Base-by-base conservation (phyloP, 2,113 vertebrate genomes). In the Centropristis striata region DNA sequence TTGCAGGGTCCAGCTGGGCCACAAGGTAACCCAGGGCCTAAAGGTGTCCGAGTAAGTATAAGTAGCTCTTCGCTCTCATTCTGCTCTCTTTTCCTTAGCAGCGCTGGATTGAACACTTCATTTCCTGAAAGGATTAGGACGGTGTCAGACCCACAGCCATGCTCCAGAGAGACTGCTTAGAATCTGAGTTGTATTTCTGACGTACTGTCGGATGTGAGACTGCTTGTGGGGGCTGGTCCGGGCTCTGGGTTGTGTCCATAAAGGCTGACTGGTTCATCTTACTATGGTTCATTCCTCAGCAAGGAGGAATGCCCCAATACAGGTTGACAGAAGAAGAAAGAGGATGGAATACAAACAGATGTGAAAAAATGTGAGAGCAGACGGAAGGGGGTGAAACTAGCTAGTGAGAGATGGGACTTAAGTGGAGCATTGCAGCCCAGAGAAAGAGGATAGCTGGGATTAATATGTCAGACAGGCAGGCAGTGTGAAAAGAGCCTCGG, bases 41-140 rank as follows among this genome's bases (percentile, higher is more conserved):
- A 99, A 96, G 98, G 98, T 91, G 75, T 96, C 75, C 93, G 95
- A 90, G 98, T 99, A 96, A 97, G 98, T 97, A 94, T 84, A 49
- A 55, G 5, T 32, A 46, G 27, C 32, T 68, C 39, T 73, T 39
- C 28, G 9, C 65, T 70, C 8, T 64, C 36, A 20, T 36, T 73
- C 23, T 75, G 12, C 23, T 18, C 42, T 39, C 21, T 72, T 80
- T n/a, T 5, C 58, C 15, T 70, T 21, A 65, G 36, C 46, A 74
- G 66, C 44, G 4, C 76, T 21, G 60, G 71, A 73, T 51, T 79
- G 71, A 89, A 85, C 59, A 63, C 64, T 82, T 89, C 8, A 83
- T 91, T 92, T 93, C 84, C 90, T 90, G 81, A 87, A 88, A 84
- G 81, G 81, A 90, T 90, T 86, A 88, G 73, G 58, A 79, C 8